Evolutionary conservation across 2,797 vertebrate genomes (phyloP).

Genomic region (Gymnodraco acuticeps): DNA sequence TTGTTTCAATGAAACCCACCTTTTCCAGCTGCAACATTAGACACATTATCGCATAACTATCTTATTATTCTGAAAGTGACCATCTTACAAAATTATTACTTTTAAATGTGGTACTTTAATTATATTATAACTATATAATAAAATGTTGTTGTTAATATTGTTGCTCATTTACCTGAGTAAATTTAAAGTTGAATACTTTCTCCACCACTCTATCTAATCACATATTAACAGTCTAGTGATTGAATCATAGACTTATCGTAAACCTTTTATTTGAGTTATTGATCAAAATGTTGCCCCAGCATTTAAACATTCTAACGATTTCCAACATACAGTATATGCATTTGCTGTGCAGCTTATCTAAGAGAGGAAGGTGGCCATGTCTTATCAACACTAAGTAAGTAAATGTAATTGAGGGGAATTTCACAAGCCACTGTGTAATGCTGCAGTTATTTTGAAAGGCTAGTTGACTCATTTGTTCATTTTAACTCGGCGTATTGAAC

Average conservation of each 20-base stretch:
- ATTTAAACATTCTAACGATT: not conserved
- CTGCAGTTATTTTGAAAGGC: not conserved
- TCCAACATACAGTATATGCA: not conserved
- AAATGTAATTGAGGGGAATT: not conserved
- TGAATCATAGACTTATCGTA: not conserved
- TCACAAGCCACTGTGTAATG: not conserved
- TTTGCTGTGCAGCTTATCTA: conserved; percentile 1
- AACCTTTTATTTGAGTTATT: not conserved
- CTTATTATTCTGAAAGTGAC: not conserved
- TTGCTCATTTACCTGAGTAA: not conserved
- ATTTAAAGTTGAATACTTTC: not conserved
- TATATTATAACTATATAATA: not conserved
- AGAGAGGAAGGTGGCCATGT: not conserved
- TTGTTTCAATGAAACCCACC: not conserved
- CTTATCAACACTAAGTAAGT: not conserved
- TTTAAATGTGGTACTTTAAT: not conserved
- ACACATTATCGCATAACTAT: not conserved
- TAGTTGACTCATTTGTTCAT: not conserved
- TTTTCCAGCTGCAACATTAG: not conserved
- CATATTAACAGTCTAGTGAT: not conserved
- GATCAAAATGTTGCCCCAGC: not conserved
- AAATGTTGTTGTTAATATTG: not conserved
- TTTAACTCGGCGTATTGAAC: not conserved
- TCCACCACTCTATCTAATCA: not conserved
- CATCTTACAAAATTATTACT: not conserved